Evolutionary conservation across 2,888 invertebrate species (phyloP).

Genomic region (Caenorhabditis japonica): DNA sequence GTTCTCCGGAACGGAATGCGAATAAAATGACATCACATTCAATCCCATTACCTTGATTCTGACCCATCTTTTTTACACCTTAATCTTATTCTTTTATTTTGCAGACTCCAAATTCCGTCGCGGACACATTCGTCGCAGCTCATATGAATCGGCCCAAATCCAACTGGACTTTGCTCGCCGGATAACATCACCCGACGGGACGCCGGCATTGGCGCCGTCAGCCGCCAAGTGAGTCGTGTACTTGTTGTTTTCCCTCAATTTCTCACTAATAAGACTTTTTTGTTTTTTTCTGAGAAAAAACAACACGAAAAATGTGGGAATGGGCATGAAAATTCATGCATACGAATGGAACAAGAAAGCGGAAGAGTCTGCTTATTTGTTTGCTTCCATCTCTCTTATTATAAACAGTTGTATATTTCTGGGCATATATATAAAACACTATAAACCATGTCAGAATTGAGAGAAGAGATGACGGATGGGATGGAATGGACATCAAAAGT

Average conservation of each 20-base stretch:
- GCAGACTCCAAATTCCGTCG: constrained; percentile 56
- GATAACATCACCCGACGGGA: constrained; percentile 51
- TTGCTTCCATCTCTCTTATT: not conserved
- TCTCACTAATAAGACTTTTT: constrained; percentile 18
- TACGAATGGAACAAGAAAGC: constrained; percentile 3
- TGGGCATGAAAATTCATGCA: no score
- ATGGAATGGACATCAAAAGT: not conserved
- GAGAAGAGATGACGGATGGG: not conserved
- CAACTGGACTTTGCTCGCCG: constrained; percentile 62
- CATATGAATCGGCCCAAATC: constrained; percentile 69
- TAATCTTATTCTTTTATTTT: constrained; percentile 26
- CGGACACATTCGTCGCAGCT: constrained; percentile 67
- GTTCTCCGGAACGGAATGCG: no score
- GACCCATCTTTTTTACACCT: no score
- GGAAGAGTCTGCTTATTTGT: not conserved
- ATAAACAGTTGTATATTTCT: constrained; percentile 12
- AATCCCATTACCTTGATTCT: constrained; percentile 7
- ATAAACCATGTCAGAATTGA: constrained; percentile 1
- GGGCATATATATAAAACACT: no score
- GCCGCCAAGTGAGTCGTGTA: constrained; percentile 47
- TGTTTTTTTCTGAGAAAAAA: not conserved
- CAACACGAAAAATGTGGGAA: no score
- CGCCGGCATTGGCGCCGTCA: constrained; percentile 51
- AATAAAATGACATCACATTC: constrained; percentile 9
- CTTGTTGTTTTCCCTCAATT: constrained; percentile 10